phyloP scores from a whole-genome alignment of 2,797 vertebrate species.

The Florisuga fusca region DNA sequence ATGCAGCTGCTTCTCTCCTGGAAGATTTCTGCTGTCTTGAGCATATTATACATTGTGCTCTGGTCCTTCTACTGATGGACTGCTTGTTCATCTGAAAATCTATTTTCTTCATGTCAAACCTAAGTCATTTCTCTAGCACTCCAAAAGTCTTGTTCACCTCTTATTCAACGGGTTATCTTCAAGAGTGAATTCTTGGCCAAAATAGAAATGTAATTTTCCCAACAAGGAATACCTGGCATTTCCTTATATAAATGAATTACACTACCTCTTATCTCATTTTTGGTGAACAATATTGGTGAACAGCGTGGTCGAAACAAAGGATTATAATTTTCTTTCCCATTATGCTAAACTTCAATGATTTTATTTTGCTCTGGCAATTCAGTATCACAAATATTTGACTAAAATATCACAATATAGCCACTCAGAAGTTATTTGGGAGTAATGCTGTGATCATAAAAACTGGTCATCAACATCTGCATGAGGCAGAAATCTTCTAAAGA shows the following conservation, averaged over 20 bases:
- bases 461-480: neutral
- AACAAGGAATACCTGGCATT: neutral
- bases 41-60: neutral
- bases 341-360: neutral
- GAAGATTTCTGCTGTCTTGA: neutral
- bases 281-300: neutral
- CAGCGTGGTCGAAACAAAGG: neutral
- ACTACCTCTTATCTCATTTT: neutral
- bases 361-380: neutral
- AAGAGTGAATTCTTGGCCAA: neutral
- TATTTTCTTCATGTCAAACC: neutral
- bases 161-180: neutral
- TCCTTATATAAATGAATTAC: neutral
- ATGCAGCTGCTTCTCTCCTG: slow-evolving; percentile 18
- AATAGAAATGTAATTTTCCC: slow-evolving; percentile 4
- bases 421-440: neutral
- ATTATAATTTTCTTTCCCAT: neutral
- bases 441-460: neutral
- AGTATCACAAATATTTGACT: neutral
- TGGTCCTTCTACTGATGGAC: neutral
- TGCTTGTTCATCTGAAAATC: slow-evolving; percentile 3
- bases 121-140: neutral
- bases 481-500: neutral
- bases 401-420: neutral
- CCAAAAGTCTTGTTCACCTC: neutral